Evolutionary conservation across 2,888 invertebrate species (phyloP), one percentile per base, ranked within the genome.

Genomic region (Papilio gigon): DNA sequence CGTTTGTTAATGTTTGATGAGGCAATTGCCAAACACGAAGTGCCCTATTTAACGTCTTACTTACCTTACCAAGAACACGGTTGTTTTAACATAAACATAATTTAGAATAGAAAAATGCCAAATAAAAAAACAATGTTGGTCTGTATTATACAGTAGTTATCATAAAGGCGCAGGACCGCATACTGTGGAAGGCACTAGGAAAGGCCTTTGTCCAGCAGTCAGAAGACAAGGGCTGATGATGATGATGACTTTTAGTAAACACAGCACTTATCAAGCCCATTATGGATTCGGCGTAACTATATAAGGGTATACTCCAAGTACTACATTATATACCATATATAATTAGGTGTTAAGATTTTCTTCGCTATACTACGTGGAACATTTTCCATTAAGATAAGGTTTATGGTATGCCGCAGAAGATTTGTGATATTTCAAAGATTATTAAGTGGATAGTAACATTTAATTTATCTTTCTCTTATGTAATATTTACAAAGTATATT

Each of bases 1-100:
- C n/a, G 27, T n/a, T 14, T 27, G 53, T 53, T 27, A 53, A 27
- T 53, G 27, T 53, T 53, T 27, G 27, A 27, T 27, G 53, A n/a
- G 8, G 53, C 27, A 53, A 53, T 53, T 27, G 27, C 53, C 53
- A 27, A 27, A 53, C 8, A 27, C 53, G 11, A 53, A 53, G 6
- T 8, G 53, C 14, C n/a, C n/a, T 25, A 50, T 25, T 50, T 50
- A 50, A 22, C 22, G 22, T 12, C 22, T 50, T 27, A 27, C 27
- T 6, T 27, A 53, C 53, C n/a, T 50, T 50, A 27, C 25, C 50
- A 50, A 27, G 20, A 14, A 22, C 11, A 25, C 9, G 22, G 25
- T 50, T 25, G 4, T 4, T 22, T 47, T 20, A 47, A 47, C 12
- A 14, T 37, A 37, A 37, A 40, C 4, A 14, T 4, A 12, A 40